A percentile compares a stretch with the other conserved stretches of the same genome.
phyloP scores from a whole-genome alignment of 2,113 vertebrate genomes.

The Centropus bengalensis region DNA sequence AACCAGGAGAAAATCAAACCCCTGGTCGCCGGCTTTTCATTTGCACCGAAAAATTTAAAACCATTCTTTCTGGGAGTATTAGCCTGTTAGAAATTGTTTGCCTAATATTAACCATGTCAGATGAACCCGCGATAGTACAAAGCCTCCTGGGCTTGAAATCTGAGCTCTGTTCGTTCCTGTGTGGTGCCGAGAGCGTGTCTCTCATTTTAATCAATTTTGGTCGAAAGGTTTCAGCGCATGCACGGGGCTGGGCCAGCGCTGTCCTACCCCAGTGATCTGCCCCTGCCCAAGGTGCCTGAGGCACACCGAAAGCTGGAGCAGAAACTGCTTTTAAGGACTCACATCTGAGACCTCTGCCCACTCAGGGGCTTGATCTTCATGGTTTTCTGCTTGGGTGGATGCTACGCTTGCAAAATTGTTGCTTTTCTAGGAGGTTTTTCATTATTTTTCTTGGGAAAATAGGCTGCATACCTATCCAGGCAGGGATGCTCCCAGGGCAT shows the following conservation, averaged over 20 bases:
- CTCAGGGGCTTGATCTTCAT: not conserved
- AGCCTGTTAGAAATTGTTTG: not conserved
- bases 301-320: not conserved
- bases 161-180: not conserved
- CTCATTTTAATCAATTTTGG: not conserved
- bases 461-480: rapidly evolving
- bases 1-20: not conserved
- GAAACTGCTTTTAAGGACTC: not conserved
- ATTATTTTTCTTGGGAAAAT: not conserved
- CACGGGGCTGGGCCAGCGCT: not conserved
- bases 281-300: not conserved
- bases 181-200: rapidly evolving
- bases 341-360: not conserved
- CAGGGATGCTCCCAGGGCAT: not conserved
- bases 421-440: not conserved
- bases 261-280: not conserved
- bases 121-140: rapidly evolving
- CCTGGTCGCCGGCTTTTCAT: not conserved
- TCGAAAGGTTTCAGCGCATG: not conserved
- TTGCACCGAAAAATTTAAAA: not conserved
- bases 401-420: not conserved
- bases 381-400: not conserved
- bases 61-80: not conserved
- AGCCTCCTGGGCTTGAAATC: not conserved
- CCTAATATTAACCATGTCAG: not conserved